Percentiles rank a stretch among this genome's conserved stretches.
These are phyloP conservation scores for Cryptus armator DNA, from an alignment of 2,888 invertebrate genomes.

Conservation along the genomic window DNA sequence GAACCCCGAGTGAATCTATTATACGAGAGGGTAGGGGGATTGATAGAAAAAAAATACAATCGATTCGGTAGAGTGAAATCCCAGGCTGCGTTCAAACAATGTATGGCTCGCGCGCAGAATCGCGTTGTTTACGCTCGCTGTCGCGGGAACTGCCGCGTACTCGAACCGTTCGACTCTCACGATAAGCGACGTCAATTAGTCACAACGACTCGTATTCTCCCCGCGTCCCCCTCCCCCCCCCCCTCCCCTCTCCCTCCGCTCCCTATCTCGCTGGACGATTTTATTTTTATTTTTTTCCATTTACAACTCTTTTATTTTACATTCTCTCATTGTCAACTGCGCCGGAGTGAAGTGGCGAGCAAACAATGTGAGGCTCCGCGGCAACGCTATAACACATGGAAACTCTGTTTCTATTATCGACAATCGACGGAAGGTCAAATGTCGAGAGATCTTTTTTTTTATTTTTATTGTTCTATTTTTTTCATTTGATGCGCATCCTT, in stretches of 20 bases:
- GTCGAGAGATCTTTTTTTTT: constrained; percentile 6
- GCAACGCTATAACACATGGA: background rate
- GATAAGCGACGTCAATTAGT: constrained; percentile 54
- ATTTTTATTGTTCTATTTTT: constrained; percentile 6
- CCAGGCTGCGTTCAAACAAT: constrained; percentile 47
- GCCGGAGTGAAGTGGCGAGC: constrained; percentile 33
- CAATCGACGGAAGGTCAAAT: constrained; percentile 20
- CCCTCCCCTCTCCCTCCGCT: background rate
- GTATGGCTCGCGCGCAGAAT: constrained; percentile 22
- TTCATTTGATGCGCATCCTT: background rate
- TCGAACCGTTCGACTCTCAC: constrained; percentile 19
- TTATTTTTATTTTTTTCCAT: constrained; percentile 7
- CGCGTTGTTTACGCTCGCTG: constrained; percentile 50
- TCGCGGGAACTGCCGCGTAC: constrained; percentile 27
- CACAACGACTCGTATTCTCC: constrained; percentile 18
- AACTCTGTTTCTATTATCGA: constrained; percentile 28
- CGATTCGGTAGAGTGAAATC: constrained; percentile 35
- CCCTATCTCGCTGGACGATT: background rate
- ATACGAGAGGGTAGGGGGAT: constrained; percentile 21
- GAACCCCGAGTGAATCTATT: constrained; percentile 9
- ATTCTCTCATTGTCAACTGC: constrained; percentile 28
- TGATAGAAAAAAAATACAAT: constrained; percentile 45
- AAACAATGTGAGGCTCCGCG: constrained; percentile 3
- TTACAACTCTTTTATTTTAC: constrained; percentile 13
- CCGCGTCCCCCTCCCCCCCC: background rate